Conservation (phyloP, 2,113 vertebrate genomes). For the Chrysemys picta region DNA sequence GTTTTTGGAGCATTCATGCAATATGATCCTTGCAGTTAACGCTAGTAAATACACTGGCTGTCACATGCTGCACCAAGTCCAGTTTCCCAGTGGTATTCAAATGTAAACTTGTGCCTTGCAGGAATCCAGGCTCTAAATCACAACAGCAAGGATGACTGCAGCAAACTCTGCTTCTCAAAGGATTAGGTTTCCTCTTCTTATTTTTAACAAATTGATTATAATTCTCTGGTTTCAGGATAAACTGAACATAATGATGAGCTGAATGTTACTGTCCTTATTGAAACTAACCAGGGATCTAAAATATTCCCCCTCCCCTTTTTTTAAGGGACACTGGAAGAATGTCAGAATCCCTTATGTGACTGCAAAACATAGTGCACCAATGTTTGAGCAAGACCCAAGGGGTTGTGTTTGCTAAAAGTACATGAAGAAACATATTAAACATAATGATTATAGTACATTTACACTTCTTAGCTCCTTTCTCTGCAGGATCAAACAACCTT, state of each 20-base stretch:
- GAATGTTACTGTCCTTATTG: neutral
- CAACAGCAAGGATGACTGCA: neutral
- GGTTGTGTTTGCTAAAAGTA: neutral
- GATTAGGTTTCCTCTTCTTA: neutral
- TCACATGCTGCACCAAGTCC: rapidly evolving
- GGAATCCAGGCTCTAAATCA: neutral
- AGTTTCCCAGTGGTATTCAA: neutral
- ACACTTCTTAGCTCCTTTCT: neutral
- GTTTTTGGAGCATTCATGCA: rapidly evolving
- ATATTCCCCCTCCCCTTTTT: neutral
- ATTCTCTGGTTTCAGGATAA: neutral
- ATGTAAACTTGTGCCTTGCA: neutral
- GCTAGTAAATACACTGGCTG: neutral
- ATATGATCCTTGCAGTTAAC: neutral
- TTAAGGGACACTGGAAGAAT: neutral
- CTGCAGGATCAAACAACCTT: neutral
- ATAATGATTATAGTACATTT: neutral
- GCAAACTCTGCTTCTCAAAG: neutral
- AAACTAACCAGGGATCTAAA: constrained; percentile 3
- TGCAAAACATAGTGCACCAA: neutral
- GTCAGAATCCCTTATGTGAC: neutral
- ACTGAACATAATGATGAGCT: neutral
- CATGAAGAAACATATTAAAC: neutral
- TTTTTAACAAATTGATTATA: constrained; percentile 2
- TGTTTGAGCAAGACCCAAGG: neutral